A percentile compares a stretch with the other conserved stretches of the same genome.
These are phyloP conservation scores for Eulemur mongoz DNA, from an alignment of 2,797 vertebrate species.

Conservation along the genomic window DNA sequence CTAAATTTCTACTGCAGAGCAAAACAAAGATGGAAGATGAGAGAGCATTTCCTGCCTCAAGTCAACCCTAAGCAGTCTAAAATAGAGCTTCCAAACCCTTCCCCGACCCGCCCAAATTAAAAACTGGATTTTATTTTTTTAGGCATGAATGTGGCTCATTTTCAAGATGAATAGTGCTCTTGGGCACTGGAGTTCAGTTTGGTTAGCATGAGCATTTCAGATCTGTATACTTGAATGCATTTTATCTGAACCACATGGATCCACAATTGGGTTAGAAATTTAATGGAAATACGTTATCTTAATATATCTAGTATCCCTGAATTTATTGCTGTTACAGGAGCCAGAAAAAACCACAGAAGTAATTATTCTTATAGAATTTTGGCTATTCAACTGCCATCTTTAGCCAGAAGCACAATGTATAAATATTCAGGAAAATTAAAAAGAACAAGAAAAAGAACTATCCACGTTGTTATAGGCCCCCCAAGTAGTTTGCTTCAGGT, in stretches of 20 bases:
- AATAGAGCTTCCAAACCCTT: background rate
- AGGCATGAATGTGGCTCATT: background rate
- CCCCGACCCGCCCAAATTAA: background rate
- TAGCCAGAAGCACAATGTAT: conserved; percentile 64
- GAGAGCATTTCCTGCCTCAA: background rate
- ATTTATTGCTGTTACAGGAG: conserved; percentile 58
- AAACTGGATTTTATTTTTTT: background rate
- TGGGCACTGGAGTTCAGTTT: background rate
- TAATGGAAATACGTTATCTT: conserved; percentile 70
- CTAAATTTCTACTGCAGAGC: background rate
- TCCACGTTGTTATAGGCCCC: conserved; percentile 32
- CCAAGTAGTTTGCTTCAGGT: conserved; percentile 71
- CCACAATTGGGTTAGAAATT: conserved; percentile 39
- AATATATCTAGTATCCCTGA: conserved; percentile 62
- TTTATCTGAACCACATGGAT: conserved; percentile 60
- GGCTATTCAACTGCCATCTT: conserved; percentile 29
- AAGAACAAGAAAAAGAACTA: conserved; percentile 8
- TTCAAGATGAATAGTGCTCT: background rate
- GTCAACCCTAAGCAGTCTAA: background rate
- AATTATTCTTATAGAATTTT: conserved; percentile 58
- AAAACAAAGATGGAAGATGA: background rate
- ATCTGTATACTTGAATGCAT: background rate
- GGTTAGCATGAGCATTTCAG: background rate
- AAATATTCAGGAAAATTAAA: conserved; percentile 64
- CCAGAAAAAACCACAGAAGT: conserved; percentile 42